Conservation (phyloP, 2,888 invertebrate genomes). For the Notodonta ziczac region DNA sequence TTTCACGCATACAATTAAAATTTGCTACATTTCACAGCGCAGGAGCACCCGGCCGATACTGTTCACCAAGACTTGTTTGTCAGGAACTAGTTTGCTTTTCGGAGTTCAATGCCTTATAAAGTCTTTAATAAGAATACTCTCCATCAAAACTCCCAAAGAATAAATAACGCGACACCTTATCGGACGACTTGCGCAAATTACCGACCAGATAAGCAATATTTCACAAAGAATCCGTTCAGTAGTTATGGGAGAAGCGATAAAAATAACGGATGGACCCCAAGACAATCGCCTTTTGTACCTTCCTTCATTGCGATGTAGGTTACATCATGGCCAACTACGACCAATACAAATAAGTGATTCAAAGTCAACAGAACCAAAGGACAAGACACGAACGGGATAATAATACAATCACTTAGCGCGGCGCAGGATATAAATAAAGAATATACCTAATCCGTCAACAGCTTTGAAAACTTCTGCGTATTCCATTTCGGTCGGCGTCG, state of each 20-base stretch:
- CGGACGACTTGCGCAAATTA: conserved; percentile 34
- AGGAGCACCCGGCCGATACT: conserved; percentile 39
- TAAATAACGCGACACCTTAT: conserved; percentile 42
- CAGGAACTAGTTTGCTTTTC: conserved; percentile 73
- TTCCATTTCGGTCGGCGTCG: conserved; percentile 57
- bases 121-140: conserved; percentile 30
- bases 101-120: conserved; percentile 68
- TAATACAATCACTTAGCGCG: neutral
- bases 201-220: conserved; percentile 47
- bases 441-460: conserved; percentile 72
- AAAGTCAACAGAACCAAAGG: conserved; percentile 16
- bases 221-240: conserved; percentile 28
- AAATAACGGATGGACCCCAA: conserved; percentile 15
- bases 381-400: conserved; percentile 1
- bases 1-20: conserved; percentile 26
- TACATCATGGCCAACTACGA: conserved; percentile 16
- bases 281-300: conserved; percentile 11
- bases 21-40: conserved; percentile 30
- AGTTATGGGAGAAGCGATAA: conserved; percentile 18
- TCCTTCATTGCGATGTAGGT: conserved; percentile 14
- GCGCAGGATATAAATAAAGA: conserved; percentile 16
- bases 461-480: conserved; percentile 76
- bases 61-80: conserved; percentile 55
- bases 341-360: conserved; percentile 20
- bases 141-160: conserved; percentile 19